Evolutionary conservation across 2,797 vertebrate genomes (phyloP), one percentile per base, ranked within the genome.

Genomic region (Pygocentrus nattereri): DNA sequence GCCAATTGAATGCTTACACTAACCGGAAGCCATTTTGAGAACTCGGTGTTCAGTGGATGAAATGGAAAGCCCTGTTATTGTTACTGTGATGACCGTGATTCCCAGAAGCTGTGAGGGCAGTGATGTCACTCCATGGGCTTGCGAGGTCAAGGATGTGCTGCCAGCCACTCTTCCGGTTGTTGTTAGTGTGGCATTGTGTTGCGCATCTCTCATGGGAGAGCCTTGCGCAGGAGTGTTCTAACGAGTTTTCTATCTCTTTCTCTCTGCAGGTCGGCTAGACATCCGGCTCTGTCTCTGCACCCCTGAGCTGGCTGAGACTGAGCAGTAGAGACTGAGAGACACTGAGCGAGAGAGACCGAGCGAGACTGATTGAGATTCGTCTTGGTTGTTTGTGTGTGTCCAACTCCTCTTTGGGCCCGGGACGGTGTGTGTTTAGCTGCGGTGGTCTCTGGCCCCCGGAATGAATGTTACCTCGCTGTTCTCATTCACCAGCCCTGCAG

Each of bases 391-490:
- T n/a, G 56, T 85, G 25, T 82, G 56, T 86, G 25, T 83, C 11
- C 23, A 82, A 85, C 71, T 86, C 56, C 69, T 87, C 12, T 19
- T 70, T 27, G 41, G 23, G n/a, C 12, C 44, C n/a, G 4, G 44
- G 62, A 70, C 50, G 2, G 50, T 54, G 82, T 44, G 76, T 79
- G 62, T 61, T n/a, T 82, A 82, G 49, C 56, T 21, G 76, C 78
- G 74, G 64, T 67, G 78, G 78, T 25, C 62, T 67, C 64, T 68
- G 65, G 77, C 72, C 58, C 54, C 77, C 44, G 84, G 89, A 87
- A 99, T 99, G 98, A 98, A 98, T 1, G 97, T 99, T 90, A 98
- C 97, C 52, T 98, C 97, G 21, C 95, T 99, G 69, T 99, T 99
- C 91, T 98, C 97, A 88, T 98, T 99, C 92, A 99, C 97, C 87